Evolutionary conservation across 2,797 vertebrate genomes (phyloP).

Genomic region (Lagocephalus sceleratus): DNA sequence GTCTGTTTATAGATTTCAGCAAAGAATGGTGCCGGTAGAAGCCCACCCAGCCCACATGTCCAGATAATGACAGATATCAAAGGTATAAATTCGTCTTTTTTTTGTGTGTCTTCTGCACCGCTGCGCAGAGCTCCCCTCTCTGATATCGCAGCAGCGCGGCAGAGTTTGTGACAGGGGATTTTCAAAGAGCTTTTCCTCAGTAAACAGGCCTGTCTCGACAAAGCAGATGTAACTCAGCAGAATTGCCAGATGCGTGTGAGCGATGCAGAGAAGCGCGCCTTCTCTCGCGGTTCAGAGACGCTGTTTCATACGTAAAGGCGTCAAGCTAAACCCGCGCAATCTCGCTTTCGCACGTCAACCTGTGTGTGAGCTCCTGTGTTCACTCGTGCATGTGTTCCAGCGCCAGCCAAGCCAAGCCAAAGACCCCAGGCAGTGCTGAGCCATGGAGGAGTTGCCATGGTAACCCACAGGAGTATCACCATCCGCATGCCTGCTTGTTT

Average conservation of each 20-base stretch:
- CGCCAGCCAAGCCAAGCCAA: slow-evolving; percentile 84
- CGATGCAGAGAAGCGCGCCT: slow-evolving; percentile 7
- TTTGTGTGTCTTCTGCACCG: slow-evolving; percentile 4
- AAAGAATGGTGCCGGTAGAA: slow-evolving; percentile 87
- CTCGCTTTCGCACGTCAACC: slow-evolving; percentile 7
- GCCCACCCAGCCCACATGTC: slow-evolving; percentile 88
- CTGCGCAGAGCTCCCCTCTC: slow-evolving; percentile 5
- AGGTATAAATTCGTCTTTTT: slow-evolving; percentile 66
- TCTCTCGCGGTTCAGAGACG: not conserved
- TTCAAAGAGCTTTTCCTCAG: not conserved
- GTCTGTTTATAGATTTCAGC: slow-evolving; percentile 85
- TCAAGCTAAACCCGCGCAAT: slow-evolving; percentile 11
- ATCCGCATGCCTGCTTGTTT: slow-evolving; percentile 93
- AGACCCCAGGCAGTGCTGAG: slow-evolving; percentile 83
- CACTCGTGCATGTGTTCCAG: slow-evolving; percentile 63
- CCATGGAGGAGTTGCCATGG: slow-evolving; percentile 80
- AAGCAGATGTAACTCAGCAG: slow-evolving; percentile 10
- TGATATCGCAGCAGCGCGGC: slow-evolving; percentile 26
- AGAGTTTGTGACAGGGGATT: slow-evolving; percentile 16
- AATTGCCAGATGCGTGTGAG: slow-evolving; percentile 13
- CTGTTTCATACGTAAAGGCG: slow-evolving; percentile 3
- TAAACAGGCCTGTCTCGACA: slow-evolving; percentile 7
- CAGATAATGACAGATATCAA: slow-evolving; percentile 90
- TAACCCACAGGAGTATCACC: slow-evolving; percentile 88
- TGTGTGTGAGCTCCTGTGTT: slow-evolving; percentile 9